Percentiles rank a stretch among this genome's conserved stretches.
Evolutionary conservation across 2,113 vertebrate species (phyloP).

Genomic region (Heterochromis multidens): DNA sequence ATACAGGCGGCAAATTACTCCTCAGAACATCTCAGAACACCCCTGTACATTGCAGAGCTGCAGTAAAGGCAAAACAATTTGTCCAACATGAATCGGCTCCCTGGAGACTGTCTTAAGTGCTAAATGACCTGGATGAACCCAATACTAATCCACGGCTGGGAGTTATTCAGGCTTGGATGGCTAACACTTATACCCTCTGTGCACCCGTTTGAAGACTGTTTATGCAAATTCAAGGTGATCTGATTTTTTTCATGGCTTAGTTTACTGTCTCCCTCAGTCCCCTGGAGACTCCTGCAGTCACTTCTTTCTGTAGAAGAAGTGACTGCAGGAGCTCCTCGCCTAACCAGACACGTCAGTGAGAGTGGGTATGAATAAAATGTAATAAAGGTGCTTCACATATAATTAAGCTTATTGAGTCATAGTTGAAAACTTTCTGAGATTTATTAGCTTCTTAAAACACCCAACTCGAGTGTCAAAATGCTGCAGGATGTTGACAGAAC

Average conservation of each 20-base stretch:
- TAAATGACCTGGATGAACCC: conserved; percentile 75
- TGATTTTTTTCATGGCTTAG: conserved; percentile 70
- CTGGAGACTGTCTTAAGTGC: conserved; percentile 73
- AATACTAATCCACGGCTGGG: conserved; percentile 70
- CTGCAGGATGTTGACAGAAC: neutral
- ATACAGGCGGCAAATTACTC: conserved; percentile 71
- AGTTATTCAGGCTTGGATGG: conserved; percentile 67
- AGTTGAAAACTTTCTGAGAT: neutral
- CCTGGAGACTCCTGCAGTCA: conserved; percentile 61
- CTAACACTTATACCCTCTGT: conserved; percentile 61
- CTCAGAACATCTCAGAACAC: conserved; percentile 60
- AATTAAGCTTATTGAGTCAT: conserved; percentile 1
- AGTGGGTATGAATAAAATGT: conserved; percentile 17
- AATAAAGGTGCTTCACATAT: conserved; percentile 23
- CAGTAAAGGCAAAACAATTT: conserved; percentile 74
- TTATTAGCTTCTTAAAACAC: conserved; percentile 10
- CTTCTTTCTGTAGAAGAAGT: too few species aligned
- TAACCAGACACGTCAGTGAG: neutral
- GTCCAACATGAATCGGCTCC: conserved; percentile 72
- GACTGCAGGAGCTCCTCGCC: neutral
- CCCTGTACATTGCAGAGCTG: conserved; percentile 44
- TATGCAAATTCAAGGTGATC: conserved; percentile 81
- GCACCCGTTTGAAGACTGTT: conserved; percentile 70
- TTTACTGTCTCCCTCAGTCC: conserved; percentile 60
- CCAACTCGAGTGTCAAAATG: neutral